phyloP scores from a whole-genome alignment of 30 jellyfish, hydroid and myxozoan genomes.

The Aurelia aurita complex sp. Pacific region DNA sequence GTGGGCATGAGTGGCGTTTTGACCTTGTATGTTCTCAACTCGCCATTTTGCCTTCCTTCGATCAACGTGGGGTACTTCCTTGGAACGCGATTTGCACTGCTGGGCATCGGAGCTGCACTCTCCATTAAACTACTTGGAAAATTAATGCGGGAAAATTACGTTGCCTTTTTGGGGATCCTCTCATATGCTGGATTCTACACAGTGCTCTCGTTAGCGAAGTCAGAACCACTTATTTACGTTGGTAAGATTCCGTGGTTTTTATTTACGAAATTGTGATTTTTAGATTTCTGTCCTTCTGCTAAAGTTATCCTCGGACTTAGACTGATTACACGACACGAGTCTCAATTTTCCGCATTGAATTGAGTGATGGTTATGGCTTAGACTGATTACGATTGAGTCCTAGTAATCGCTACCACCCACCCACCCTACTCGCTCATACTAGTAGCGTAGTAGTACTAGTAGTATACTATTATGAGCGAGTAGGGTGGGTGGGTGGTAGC shows the following conservation, averaged over 20 bases:
- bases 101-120: constrained; percentile 78
- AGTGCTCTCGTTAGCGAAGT: constrained; percentile 24
- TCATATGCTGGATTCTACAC: constrained; percentile 48
- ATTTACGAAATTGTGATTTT: neutral
- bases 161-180: constrained; percentile 39
- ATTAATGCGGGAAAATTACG: constrained; percentile 2
- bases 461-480: too few species aligned
- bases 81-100: constrained; percentile 60
- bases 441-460: too few species aligned
- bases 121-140: constrained; percentile 58
- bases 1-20: constrained; percentile 43
- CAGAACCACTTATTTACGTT: constrained; percentile 14
- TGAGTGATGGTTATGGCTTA: too few species aligned
- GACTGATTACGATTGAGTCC: too few species aligned
- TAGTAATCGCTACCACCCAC: too few species aligned
- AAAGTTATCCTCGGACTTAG: too few species aligned
- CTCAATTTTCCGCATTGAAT: too few species aligned
- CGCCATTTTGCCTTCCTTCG: constrained; percentile 80
- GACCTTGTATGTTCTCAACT: constrained; percentile 51
- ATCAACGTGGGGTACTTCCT: constrained; percentile 72
- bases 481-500: too few species aligned
- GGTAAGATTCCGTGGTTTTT: constrained; percentile 18
- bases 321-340: too few species aligned
- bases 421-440: too few species aligned
- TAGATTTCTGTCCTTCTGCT: too few species aligned